These are phyloP conservation scores for Gandaritis pyraliata DNA, from an alignment of 2,888 invertebrate genomes.

Conservation along the genomic window DNA sequence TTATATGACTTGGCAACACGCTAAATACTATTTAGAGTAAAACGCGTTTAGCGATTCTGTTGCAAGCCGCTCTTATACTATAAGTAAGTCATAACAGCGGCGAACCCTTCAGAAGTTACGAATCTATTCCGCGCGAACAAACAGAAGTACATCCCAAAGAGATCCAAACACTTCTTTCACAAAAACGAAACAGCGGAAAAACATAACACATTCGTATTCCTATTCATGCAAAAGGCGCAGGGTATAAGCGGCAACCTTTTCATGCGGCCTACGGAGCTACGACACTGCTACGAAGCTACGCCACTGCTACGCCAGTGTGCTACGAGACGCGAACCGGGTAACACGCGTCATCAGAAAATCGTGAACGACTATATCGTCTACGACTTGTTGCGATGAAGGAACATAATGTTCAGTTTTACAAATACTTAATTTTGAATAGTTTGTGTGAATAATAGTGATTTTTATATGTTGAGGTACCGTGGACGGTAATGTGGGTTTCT, in stretches of 20 bases:
- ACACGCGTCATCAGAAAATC: slow-evolving; percentile 49
- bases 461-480: slow-evolving; percentile 9
- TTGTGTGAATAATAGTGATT: slow-evolving; percentile 23
- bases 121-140: slow-evolving; percentile 37
- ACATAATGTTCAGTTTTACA: slow-evolving; percentile 7
- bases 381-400: slow-evolving; percentile 53
- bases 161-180: slow-evolving; percentile 70
- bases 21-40: too few species aligned
- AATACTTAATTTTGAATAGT: slow-evolving; percentile 16
- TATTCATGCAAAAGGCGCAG: slow-evolving; percentile 76
- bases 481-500: slow-evolving; percentile 18
- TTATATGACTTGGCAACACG: too few species aligned
- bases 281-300: slow-evolving; percentile 49
- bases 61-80: too few species aligned
- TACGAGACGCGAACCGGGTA: slow-evolving; percentile 59
- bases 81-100: slow-evolving; percentile 5
- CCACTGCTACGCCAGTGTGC: slow-evolving; percentile 47
- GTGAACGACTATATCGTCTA: slow-evolving; percentile 15
- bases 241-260: slow-evolving; percentile 78
- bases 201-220: slow-evolving; percentile 74
- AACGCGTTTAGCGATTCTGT: too few species aligned
- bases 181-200: slow-evolving; percentile 70
- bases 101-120: slow-evolving; percentile 10
- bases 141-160: slow-evolving; percentile 52
- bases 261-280: slow-evolving; percentile 59